phyloP scores from a whole-genome alignment of 2,888 invertebrate species.

The Thymelicus acteon region DNA sequence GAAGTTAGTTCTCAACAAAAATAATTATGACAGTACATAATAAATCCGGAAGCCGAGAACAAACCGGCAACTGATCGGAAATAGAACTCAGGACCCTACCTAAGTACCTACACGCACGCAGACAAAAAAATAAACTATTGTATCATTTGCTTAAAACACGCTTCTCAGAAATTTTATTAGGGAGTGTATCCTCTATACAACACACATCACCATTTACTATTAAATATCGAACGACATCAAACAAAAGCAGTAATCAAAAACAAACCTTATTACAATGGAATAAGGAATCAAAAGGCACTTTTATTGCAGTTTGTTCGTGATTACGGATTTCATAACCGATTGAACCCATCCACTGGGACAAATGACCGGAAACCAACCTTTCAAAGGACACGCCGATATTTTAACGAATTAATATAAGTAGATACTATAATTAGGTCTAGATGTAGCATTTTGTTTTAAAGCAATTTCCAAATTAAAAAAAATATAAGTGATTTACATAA shows the following conservation, averaged over 20 bases:
- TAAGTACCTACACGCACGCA: too few species aligned
- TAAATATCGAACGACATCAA: not conserved
- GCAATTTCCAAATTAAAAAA: too few species aligned
- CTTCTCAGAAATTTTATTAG: not conserved
- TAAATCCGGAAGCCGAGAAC: too few species aligned
- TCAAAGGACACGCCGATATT: conserved; percentile 15
- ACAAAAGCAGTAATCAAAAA: conserved; percentile 10
- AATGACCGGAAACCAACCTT: conserved; percentile 44
- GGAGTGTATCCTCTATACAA: not conserved
- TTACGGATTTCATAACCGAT: conserved; percentile 41
- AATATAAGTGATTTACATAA: too few species aligned
- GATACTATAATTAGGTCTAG: not conserved
- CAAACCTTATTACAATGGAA: conserved; percentile 11
- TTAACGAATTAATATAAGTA: not conserved
- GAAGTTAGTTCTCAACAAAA: too few species aligned
- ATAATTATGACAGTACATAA: too few species aligned
- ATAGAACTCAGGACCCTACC: too few species aligned
- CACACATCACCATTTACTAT: not conserved
- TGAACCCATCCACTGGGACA: conserved; percentile 39
- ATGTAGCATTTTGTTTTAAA: too few species aligned
- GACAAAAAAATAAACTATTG: too few species aligned
- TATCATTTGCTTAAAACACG: not conserved
- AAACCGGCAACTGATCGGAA: too few species aligned
- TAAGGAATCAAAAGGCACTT: conserved; percentile 25
- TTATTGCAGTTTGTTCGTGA: conserved; percentile 25